Evolutionary conservation across 2,888 invertebrate genomes (phyloP).

Genomic region (Drosophila bunnanda): DNA sequence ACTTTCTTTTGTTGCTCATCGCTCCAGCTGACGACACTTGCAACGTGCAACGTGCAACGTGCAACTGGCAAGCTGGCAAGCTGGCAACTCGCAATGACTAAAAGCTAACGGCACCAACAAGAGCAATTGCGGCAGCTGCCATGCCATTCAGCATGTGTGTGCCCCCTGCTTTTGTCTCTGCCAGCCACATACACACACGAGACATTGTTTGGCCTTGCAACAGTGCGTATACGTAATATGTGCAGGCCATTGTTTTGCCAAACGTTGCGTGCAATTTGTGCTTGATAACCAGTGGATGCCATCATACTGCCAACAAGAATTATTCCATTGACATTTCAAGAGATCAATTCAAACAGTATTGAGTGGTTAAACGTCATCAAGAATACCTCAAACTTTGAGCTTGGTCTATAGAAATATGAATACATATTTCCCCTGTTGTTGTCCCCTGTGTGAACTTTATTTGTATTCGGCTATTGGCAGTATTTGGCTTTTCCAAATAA

Average conservation of each 20-base stretch:
- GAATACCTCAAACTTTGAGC: not conserved
- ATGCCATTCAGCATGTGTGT: conserved; percentile 33
- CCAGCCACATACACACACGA: not conserved
- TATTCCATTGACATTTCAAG: not conserved
- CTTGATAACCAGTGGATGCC: conserved; percentile 14
- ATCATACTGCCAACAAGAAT: conserved; percentile 1
- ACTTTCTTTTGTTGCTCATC: conserved; percentile 61
- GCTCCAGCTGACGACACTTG: conserved; percentile 35
- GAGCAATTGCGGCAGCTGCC: conserved; percentile 46
- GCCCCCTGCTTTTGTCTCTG: conserved; percentile 21
- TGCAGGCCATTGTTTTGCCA: conserved; percentile 17
- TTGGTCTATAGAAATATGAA: not conserved
- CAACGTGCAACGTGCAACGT: conserved; percentile 43
- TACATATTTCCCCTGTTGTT: not conserved
- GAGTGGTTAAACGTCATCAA: not conserved
- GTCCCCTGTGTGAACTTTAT: conserved; percentile 5
- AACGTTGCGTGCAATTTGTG: conserved; percentile 42
- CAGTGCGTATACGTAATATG: conserved; percentile 66
- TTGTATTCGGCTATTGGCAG: conserved; percentile 8
- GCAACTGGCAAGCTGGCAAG: conserved; percentile 16
- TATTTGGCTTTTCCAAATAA: conserved; percentile 30
- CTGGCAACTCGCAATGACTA: conserved; percentile 29
- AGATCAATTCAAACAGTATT: not conserved
- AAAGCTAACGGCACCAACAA: conserved; percentile 19
- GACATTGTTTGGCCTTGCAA: conserved; percentile 39